Conservation (phyloP, 2,888 invertebrate species). For the Amorpha juglandis region DNA sequence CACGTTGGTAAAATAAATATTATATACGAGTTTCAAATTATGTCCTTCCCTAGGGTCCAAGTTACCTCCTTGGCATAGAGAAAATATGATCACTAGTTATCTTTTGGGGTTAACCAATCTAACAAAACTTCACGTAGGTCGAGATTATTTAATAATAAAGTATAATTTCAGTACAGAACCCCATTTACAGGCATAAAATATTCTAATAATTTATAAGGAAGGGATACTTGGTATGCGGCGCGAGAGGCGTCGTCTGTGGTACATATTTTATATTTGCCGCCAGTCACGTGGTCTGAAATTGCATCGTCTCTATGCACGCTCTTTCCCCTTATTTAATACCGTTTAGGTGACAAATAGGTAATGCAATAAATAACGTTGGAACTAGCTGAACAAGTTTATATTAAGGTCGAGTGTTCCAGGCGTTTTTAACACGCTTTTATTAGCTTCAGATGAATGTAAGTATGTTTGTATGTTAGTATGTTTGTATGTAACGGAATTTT, state of each 20-base stretch:
- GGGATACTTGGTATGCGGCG: conserved; percentile 66
- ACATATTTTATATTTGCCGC: conserved; percentile 80
- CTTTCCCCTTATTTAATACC: conserved; percentile 6
- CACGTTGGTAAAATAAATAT: too few relatives aligned
- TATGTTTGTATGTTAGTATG: too few relatives aligned
- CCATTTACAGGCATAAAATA: conserved; percentile 38
- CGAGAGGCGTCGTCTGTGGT: conserved; percentile 47
- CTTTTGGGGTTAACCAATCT: too few relatives aligned
- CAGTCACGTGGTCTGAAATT: conserved; percentile 68
- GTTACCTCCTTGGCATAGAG: too few relatives aligned
- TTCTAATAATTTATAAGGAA: conserved; percentile 71
- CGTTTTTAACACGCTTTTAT: too few relatives aligned
- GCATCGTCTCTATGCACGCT: conserved; percentile 43
- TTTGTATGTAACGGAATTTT: too few relatives aligned
- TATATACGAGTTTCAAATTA: too few relatives aligned
- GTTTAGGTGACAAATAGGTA: conserved; percentile 24
- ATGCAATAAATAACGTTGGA: conserved; percentile 23
- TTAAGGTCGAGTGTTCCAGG: neutral
- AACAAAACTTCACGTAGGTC: neutral
- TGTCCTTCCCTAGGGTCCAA: too few relatives aligned
- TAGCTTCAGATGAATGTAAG: too few relatives aligned
- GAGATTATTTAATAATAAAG: neutral
- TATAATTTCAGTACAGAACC: neutral
- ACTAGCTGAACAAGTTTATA: neutral
- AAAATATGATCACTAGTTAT: too few relatives aligned